Evolutionary conservation across 2,113 vertebrate species (phyloP).

Genomic region (Gambusia holbrooki): DNA sequence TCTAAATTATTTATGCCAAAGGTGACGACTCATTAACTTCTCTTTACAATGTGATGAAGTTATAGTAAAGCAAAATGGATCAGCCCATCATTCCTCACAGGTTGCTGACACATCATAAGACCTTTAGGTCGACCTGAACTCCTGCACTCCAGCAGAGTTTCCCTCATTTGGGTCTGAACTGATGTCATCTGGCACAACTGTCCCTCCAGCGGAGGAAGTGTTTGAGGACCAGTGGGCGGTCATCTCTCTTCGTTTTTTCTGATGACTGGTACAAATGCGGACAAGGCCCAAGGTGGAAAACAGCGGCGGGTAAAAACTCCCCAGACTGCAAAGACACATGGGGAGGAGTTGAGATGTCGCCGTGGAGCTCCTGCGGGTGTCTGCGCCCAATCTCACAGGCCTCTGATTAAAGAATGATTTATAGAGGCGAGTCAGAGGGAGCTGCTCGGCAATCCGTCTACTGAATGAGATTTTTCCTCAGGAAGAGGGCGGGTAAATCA

Average conservation of each 20-base stretch:
- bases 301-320: slow-evolving; percentile 59
- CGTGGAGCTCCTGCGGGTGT: slow-evolving; percentile 66
- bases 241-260: slow-evolving; percentile 61
- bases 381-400: slow-evolving; percentile 69
- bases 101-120: not conserved
- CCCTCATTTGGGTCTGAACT: slow-evolving; percentile 10
- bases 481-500: slow-evolving; percentile 83
- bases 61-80: too few relatives aligned
- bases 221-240: slow-evolving; percentile 37
- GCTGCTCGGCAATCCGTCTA: slow-evolving; percentile 80
- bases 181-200: slow-evolving; percentile 18
- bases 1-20: too few relatives aligned
- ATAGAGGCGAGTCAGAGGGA: slow-evolving; percentile 62
- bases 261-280: slow-evolving; percentile 64
- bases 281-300: slow-evolving; percentile 62
- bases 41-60: not conserved
- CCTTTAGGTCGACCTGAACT: not conserved
- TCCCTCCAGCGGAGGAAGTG: slow-evolving; percentile 12
- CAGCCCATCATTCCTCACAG: not conserved
- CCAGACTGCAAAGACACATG: slow-evolving; percentile 38
- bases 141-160: not conserved
- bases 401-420: slow-evolving; percentile 88
- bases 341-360: slow-evolving; percentile 75
- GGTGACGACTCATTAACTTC: not conserved
- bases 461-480: slow-evolving; percentile 79